Conservation (phyloP, 2,888 invertebrate genomes). For the Toxonevra muliebris region DNA sequence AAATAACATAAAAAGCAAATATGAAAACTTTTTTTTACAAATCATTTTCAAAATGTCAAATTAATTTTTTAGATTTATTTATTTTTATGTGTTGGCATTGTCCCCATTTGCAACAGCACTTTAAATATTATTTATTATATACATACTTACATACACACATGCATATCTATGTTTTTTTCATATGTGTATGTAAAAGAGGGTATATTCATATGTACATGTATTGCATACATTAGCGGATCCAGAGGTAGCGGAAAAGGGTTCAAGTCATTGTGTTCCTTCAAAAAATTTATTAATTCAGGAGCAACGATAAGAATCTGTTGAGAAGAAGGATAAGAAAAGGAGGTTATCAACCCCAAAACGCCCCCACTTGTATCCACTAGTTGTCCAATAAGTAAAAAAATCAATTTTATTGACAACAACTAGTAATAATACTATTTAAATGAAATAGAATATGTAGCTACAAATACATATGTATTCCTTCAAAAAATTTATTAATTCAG, state of each 20-base stretch:
- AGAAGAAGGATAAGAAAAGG: background rate
- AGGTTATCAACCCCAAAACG: too few relatives aligned
- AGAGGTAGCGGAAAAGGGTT: background rate
- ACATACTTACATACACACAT: background rate
- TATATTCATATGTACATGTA: background rate
- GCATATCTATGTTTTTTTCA: background rate
- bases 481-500: background rate
- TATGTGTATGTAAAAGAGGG: background rate
- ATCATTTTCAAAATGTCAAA: conserved; percentile 1
- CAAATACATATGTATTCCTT: background rate
- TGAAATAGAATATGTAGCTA: background rate
- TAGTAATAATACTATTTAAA: too few relatives aligned
- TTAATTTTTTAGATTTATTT: background rate
- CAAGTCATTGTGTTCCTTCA: background rate
- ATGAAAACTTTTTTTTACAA: background rate
- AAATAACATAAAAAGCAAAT: too few relatives aligned
- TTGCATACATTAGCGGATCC: background rate
- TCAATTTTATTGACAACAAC: too few relatives aligned
- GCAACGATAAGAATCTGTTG: background rate
- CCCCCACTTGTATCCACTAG: too few relatives aligned
- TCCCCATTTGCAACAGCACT: background rate
- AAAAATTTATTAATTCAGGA: background rate
- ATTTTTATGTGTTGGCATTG: background rate
- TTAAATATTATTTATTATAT: background rate
- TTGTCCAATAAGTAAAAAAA: too few relatives aligned